phyloP scores from a whole-genome alignment of 2,797 vertebrate genomes.

The Microcaecilia unicolor region DNA sequence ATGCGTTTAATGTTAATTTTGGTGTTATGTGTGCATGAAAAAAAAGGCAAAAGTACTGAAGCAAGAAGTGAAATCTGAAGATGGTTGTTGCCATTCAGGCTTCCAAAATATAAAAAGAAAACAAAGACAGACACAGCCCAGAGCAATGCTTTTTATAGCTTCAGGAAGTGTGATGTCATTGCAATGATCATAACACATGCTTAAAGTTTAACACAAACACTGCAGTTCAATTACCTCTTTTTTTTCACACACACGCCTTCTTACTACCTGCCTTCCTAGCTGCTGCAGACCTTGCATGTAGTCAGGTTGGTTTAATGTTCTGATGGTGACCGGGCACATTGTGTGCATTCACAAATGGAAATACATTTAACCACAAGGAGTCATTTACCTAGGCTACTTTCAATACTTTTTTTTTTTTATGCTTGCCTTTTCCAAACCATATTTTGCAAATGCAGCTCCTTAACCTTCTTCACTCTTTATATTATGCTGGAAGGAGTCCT shows the following conservation, averaged over 20 bases:
- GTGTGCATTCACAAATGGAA: too few species aligned
- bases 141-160: constrained; percentile 61
- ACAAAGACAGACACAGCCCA: constrained; percentile 61
- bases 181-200: constrained; percentile 63
- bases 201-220: constrained; percentile 54
- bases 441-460: constrained; percentile 8
- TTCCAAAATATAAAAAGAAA: too few species aligned
- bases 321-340: constrained; percentile 32
- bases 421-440: constrained; percentile 8
- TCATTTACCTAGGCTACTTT: constrained; percentile 18
- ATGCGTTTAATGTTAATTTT: constrained; percentile 58
- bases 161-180: constrained; percentile 57
- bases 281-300: constrained; percentile 59
- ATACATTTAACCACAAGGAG: constrained; percentile 3
- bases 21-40: constrained; percentile 68
- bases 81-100: constrained; percentile 60
- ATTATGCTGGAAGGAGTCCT: too few species aligned
- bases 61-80: constrained; percentile 61
- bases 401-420: constrained; percentile 1
- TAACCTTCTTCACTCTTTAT: too few species aligned
- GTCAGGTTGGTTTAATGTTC: constrained; percentile 43
- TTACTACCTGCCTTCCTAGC: constrained; percentile 53
- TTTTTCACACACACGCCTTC: constrained; percentile 67
- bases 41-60: constrained; percentile 72
- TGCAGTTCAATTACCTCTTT: constrained; percentile 63